A percentile compares a stretch with the other conserved stretches of the same genome.
These are phyloP conservation scores for Andricus curvator DNA, from an alignment of 2,888 invertebrate species.

Conservation along the genomic window DNA sequence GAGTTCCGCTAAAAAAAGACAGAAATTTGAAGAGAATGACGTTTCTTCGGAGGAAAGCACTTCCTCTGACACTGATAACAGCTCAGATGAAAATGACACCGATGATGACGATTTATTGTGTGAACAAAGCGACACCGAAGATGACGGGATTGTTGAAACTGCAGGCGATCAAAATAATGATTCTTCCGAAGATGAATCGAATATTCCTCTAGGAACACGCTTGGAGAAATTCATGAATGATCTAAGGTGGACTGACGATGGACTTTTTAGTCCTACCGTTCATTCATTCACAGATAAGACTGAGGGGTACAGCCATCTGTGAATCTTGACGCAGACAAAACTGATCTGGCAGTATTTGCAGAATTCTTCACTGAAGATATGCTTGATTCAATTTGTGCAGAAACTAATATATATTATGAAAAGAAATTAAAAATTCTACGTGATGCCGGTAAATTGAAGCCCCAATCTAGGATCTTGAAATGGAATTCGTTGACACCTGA, in stretches of 20 bases:
- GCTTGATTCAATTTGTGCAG: conserved; percentile 12
- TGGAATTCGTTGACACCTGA: neutral
- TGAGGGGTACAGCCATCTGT: conserved; percentile 3
- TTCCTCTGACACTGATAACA: too few species aligned
- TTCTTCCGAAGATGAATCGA: conserved; percentile 9
- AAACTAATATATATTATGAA: conserved; percentile 4
- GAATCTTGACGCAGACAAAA: neutral
- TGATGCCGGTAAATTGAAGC: neutral
- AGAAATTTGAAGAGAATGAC: too few species aligned
- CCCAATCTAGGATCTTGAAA: neutral
- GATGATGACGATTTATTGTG: too few species aligned
- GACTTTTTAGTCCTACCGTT: neutral
- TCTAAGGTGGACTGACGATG: conserved; percentile 1
- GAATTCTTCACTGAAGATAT: conserved; percentile 5
- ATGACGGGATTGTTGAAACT: neutral
- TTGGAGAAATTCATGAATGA: neutral
- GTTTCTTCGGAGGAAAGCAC: too few species aligned
- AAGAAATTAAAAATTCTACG: neutral
- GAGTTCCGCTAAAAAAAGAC: too few species aligned
- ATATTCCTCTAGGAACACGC: conserved; percentile 1
- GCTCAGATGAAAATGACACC: too few species aligned
- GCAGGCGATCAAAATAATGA: conserved; percentile 1
- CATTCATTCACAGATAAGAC: neutral
- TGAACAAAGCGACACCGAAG: too few species aligned
- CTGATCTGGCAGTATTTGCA: neutral